A percentile compares a stretch with the other conserved stretches of the same genome.
phyloP scores from a whole-genome alignment of 2,113 vertebrate genomes.

The Dasyurus viverrinus region DNA sequence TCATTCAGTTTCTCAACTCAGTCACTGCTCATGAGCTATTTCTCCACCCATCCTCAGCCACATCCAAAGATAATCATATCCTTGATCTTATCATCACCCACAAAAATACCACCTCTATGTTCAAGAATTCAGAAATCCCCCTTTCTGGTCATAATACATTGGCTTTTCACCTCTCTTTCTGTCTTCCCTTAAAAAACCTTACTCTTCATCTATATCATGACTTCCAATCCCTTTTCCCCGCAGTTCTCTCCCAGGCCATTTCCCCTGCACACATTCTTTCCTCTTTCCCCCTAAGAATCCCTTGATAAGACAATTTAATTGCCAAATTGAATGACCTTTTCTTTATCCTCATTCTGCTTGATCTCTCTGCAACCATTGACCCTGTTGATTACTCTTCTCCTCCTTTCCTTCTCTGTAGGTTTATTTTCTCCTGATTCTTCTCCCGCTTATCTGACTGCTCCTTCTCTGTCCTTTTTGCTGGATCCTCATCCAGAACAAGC shows the following conservation, averaged over 20 bases:
- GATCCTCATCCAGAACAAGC: background rate
- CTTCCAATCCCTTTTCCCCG: background rate
- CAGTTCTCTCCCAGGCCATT: background rate
- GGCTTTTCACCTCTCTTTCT: background rate
- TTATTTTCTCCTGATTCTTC: background rate
- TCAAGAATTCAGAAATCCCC: background rate
- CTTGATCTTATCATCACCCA: background rate
- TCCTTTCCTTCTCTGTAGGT: background rate
- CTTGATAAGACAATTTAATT: background rate
- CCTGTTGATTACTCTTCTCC: background rate
- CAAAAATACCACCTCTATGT: background rate
- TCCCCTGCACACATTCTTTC: background rate
- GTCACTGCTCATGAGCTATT: background rate
- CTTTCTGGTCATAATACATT: background rate
- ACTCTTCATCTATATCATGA: background rate
- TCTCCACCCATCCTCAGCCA: background rate
- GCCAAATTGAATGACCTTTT: background rate
- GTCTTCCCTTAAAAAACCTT: background rate
- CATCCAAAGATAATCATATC: background rate
- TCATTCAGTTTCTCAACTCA: background rate
- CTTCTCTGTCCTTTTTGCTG: background rate
- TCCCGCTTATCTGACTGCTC: background rate
- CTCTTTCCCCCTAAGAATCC: background rate
- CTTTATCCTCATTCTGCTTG: background rate
- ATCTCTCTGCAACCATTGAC: background rate